Evolutionary conservation across 2,113 vertebrate species (phyloP).

Genomic region (Bagarius yarrelli): DNA sequence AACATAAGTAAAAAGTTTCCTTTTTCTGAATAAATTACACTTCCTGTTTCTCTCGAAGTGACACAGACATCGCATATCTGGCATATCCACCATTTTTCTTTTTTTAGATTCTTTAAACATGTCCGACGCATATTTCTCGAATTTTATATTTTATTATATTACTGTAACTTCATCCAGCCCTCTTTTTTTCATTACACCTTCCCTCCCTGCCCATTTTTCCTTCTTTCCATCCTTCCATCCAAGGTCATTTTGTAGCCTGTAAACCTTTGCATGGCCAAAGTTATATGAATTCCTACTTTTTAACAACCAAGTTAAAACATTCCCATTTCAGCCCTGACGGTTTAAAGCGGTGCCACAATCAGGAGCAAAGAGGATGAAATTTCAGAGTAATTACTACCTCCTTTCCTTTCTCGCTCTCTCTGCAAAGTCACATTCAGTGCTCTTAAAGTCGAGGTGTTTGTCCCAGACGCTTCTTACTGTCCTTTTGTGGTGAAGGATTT

Average conservation of each 20-base stretch:
- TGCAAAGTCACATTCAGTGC: slow-evolving; percentile 5
- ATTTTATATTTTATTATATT: slow-evolving; percentile 55
- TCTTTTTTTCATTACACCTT: slow-evolving; percentile 61
- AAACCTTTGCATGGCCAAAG: slow-evolving; percentile 74
- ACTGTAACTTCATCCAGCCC: slow-evolving; percentile 58
- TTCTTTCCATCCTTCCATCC: slow-evolving; percentile 47
- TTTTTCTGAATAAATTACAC: no score
- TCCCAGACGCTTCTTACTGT: not conserved
- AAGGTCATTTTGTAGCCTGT: slow-evolving; percentile 75
- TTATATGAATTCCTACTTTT: slow-evolving; percentile 79
- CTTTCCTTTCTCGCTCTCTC: not conserved
- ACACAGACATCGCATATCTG: no score
- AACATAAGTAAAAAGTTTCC: no score
- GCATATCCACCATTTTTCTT: not conserved
- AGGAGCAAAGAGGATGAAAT: slow-evolving; percentile 66
- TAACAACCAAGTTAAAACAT: slow-evolving; percentile 72
- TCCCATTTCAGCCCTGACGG: slow-evolving; percentile 66
- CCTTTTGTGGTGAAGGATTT: slow-evolving; percentile 24
- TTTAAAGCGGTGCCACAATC: slow-evolving; percentile 69
- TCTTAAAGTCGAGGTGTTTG: slow-evolving; percentile 7
- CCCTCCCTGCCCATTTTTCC: slow-evolving; percentile 45
- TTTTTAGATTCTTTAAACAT: not conserved
- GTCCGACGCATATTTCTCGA: not conserved
- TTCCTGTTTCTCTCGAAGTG: no score
- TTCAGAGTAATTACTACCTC: slow-evolving; percentile 57